These are phyloP conservation scores for Dryoscopus gambensis DNA, from an alignment of 2,113 vertebrate species.

Conservation along the genomic window DNA sequence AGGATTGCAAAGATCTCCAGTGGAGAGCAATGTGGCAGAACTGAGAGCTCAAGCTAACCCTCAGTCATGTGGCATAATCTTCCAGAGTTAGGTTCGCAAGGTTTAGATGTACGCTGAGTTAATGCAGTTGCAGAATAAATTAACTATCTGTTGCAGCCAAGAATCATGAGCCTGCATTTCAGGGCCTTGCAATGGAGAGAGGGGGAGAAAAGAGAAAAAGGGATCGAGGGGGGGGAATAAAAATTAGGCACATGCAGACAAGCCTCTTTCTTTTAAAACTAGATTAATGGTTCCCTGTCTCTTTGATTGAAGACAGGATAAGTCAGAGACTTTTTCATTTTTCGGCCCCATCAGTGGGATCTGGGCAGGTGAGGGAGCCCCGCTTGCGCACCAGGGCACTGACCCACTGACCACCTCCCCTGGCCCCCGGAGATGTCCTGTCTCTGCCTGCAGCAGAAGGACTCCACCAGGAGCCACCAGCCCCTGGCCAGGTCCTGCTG, in stretches of 20 bases:
- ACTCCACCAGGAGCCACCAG: not conserved
- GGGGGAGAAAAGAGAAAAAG: not conserved
- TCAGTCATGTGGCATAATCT: not conserved
- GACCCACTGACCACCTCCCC: not conserved
- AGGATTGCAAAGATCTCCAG: not conserved
- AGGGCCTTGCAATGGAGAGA: not conserved
- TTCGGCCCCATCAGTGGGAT: rapidly evolving
- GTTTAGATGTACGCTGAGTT: not conserved
- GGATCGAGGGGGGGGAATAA: not conserved
- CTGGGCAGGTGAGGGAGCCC: not conserved
- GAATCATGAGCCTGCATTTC: constrained; percentile 1
- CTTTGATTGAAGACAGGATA: not conserved
- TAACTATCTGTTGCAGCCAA: constrained; percentile 41
- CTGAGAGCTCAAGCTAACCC: not conserved
- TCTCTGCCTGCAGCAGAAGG: not conserved
- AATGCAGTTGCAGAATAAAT: not conserved
- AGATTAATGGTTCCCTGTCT: not conserved
- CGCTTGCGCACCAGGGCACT: rapidly evolving
- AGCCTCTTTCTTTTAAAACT: not conserved
- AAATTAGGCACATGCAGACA: not conserved
- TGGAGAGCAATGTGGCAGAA: not conserved
- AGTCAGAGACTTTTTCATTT: not conserved
- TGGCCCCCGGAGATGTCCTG: rapidly evolving
- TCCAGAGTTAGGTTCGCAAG: not conserved
- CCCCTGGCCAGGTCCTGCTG: not conserved